A percentile compares a stretch with the other conserved stretches of the same genome.
Conservation (phyloP, 2,888 invertebrate species). For the Drosophila neoperkinsi region DNA sequence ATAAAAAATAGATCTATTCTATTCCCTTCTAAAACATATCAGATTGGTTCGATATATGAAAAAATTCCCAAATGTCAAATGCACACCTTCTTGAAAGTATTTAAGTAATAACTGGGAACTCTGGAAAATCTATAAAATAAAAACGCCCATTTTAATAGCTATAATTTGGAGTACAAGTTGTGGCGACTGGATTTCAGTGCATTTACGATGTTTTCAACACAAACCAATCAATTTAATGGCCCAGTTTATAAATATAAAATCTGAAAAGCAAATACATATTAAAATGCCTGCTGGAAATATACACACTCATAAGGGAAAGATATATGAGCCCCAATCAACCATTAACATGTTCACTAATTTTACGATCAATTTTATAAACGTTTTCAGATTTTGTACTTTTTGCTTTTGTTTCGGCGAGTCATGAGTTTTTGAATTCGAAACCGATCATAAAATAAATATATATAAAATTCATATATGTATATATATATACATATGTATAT, state of each 20-base stretch:
- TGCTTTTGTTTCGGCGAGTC: conserved; percentile 52
- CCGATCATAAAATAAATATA: conserved; percentile 46
- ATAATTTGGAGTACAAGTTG: not conserved
- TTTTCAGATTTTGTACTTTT: conserved; percentile 35
- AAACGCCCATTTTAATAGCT: not conserved
- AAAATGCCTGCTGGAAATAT: conserved; percentile 31
- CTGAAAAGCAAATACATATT: conserved; percentile 45
- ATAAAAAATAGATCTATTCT: not conserved
- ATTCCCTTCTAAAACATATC: not conserved
- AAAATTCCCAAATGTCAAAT: not conserved
- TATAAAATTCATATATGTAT: too few species aligned
- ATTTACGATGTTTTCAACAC: conserved; percentile 73
- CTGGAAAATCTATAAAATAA: not conserved
- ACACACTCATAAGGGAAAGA: conserved; percentile 46
- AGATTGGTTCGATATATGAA: not conserved
- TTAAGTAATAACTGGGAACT: not conserved
- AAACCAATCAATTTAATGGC: conserved; percentile 69
- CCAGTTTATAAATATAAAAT: conserved; percentile 49
- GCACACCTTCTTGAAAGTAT: not conserved
- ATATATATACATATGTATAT: not conserved
- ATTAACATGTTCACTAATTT: conserved; percentile 82
- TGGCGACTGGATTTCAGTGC: conserved; percentile 1
- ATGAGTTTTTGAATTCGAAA: conserved; percentile 24
- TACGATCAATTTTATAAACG: conserved; percentile 73
- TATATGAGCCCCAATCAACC: conserved; percentile 76